A percentile compares a stretch with the other conserved stretches of the same genome.
These are phyloP conservation scores for Sussaba pulchella DNA, from an alignment of 2,888 invertebrate genomes.

Conservation along the genomic window DNA sequence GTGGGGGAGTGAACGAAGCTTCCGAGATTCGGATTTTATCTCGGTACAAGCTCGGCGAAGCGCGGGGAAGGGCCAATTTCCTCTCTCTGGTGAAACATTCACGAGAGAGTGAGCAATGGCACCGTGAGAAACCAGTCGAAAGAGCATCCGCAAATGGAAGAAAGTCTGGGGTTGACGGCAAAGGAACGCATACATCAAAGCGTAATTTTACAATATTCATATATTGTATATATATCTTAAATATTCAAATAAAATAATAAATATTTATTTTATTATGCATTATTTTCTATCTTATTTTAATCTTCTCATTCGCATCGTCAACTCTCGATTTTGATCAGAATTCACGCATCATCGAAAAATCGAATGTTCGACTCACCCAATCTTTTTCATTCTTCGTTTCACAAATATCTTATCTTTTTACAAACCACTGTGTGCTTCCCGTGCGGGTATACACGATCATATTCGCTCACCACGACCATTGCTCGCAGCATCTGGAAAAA, in stretches of 20 bases:
- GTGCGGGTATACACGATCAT: too few relatives aligned
- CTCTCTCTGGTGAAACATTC: slow-evolving; percentile 41
- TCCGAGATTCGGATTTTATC: slow-evolving; percentile 58
- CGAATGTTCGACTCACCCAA: too few relatives aligned
- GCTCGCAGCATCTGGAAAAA: too few relatives aligned
- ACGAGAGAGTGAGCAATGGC: slow-evolving; percentile 25
- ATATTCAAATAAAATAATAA: too few relatives aligned
- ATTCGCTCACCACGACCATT: too few relatives aligned
- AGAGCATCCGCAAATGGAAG: slow-evolving; percentile 9
- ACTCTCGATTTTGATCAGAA: too few relatives aligned
- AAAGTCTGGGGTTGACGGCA: neutral
- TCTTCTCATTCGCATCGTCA: neutral
- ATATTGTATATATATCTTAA: neutral
- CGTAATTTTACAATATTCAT: neutral
- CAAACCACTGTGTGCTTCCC: too few relatives aligned
- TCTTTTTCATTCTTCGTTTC: too few relatives aligned
- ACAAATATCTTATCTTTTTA: too few relatives aligned
- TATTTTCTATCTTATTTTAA: neutral
- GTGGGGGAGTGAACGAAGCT: neutral
- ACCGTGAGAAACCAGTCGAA: neutral
- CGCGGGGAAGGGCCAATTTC: slow-evolving; percentile 61
- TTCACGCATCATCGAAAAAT: too few relatives aligned
- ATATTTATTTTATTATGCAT: neutral
- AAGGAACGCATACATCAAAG: slow-evolving; percentile 8
- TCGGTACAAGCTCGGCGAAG: slow-evolving; percentile 30